Conservation (phyloP, 2,888 invertebrate species). For the Stenchaetothrips biformis region DNA sequence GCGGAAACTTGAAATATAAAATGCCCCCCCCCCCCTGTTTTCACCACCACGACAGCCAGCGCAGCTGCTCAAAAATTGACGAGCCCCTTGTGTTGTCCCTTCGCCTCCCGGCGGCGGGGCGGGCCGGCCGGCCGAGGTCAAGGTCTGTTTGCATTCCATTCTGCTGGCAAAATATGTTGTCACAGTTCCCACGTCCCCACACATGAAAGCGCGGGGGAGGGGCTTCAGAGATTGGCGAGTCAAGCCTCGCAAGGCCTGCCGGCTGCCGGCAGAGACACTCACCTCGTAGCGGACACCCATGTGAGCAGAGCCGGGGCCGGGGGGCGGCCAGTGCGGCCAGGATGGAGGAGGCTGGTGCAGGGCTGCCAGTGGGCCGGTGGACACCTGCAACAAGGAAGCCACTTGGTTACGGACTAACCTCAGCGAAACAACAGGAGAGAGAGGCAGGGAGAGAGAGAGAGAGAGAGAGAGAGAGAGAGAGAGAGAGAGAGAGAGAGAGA, state of each 20-base stretch:
- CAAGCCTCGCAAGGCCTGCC: neutral
- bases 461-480: too few relatives aligned
- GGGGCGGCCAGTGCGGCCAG: constrained; percentile 3
- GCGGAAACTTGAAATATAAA: too few relatives aligned
- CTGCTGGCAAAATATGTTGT: constrained; percentile 11
- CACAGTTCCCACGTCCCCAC: neutral
- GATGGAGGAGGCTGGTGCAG: neutral
- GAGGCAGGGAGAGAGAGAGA: too few relatives aligned
- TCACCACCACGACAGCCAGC: neutral
- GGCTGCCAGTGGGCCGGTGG: neutral
- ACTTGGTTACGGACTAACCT: too few relatives aligned
- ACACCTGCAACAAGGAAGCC: neutral
- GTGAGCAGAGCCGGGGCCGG: constrained; percentile 12
- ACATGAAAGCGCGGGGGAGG: neutral
- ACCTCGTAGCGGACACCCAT: constrained; percentile 20
- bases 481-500: too few relatives aligned
- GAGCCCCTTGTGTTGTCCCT: neutral
- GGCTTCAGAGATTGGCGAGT: neutral
- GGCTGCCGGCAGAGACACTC: neutral
- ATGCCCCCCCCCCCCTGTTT: neutral
- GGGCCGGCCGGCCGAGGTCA: neutral
- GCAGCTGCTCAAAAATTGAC: neutral
- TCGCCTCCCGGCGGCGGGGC: neutral
- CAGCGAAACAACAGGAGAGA: too few relatives aligned
- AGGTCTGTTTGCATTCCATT: constrained; percentile 9